Conservation (phyloP, 2,113 vertebrate genomes). For the Archocentrus centrarchus region DNA sequence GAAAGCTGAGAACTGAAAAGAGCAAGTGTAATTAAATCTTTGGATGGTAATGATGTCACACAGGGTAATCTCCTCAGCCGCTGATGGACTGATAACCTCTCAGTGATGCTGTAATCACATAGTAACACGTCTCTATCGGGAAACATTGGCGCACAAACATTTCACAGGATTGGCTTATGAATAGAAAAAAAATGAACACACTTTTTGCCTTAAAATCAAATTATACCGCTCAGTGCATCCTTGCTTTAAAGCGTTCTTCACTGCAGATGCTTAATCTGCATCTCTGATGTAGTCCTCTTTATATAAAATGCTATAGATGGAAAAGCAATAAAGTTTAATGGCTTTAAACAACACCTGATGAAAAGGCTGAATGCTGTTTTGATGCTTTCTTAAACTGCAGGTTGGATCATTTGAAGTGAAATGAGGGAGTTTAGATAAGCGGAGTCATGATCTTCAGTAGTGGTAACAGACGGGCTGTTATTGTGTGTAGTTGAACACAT, state of each 20-base stretch:
- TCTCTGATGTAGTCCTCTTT: neutral
- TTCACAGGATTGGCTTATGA: neutral
- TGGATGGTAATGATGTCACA: constrained; percentile 19
- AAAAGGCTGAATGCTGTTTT: neutral
- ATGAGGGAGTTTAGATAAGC: fast-evolving
- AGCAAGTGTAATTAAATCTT: constrained; percentile 12
- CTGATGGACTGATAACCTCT: constrained; percentile 15
- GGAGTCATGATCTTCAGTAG: neutral
- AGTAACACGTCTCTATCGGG: neutral
- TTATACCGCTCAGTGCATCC: neutral
- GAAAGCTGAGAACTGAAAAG: neutral
- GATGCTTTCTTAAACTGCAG: neutral
- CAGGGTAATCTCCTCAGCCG: constrained; percentile 1
- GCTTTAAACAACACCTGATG: neutral
- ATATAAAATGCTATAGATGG: neutral
- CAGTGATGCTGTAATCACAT: constrained; percentile 11
- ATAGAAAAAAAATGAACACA: neutral
- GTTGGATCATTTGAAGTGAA: neutral
- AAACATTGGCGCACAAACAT: neutral
- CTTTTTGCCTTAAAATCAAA: neutral
- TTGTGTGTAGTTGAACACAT: fast-evolving
- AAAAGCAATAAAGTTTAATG: neutral
- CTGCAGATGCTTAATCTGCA: neutral
- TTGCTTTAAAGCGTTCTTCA: neutral
- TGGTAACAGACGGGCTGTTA: neutral